Conservation (phyloP, 2,888 invertebrate species). For the Brassicogethes aeneus region DNA sequence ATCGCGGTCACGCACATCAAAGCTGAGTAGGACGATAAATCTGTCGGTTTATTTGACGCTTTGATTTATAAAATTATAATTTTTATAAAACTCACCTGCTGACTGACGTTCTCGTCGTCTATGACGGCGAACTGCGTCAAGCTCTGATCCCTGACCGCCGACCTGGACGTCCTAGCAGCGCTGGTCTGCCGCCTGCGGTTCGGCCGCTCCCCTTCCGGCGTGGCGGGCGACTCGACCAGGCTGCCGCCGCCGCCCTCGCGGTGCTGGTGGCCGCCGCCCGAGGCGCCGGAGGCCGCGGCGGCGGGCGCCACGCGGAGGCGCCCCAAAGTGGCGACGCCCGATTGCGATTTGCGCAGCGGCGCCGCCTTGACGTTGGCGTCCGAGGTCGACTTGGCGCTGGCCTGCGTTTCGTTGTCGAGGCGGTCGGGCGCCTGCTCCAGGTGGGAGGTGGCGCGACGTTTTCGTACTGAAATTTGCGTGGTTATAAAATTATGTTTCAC, state of each 20-base stretch:
- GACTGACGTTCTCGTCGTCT: conserved; percentile 89
- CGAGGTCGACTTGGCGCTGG: conserved; percentile 45
- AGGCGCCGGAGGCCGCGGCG: conserved; percentile 29
- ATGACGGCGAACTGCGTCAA: conserved; percentile 86
- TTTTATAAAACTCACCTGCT: conserved; percentile 63
- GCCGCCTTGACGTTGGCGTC: conserved; percentile 35
- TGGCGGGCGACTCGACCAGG: conserved; percentile 30
- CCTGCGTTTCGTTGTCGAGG: conserved; percentile 56
- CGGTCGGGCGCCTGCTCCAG: conserved; percentile 38
- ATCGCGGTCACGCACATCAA: too few relatives aligned
- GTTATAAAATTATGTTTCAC: conserved; percentile 1
- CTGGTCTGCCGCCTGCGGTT: conserved; percentile 40
- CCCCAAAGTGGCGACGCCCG: conserved; percentile 61
- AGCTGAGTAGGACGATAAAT: too few relatives aligned
- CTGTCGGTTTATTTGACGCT: too few relatives aligned
- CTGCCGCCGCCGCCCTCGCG: conserved; percentile 16
- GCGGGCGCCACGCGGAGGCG: conserved; percentile 59
- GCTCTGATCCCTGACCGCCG: conserved; percentile 65
- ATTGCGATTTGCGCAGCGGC: conserved; percentile 38
- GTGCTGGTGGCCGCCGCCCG: conserved; percentile 14
- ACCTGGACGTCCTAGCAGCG: conserved; percentile 38
- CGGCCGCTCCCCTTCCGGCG: conserved; percentile 37
- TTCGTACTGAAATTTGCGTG: conserved; percentile 26
- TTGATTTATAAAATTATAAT: too few relatives aligned
- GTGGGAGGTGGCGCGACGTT: conserved; percentile 37